Conservation (phyloP, 2,797 vertebrate species). For the Lepidocolaptes lacrymiger region DNA sequence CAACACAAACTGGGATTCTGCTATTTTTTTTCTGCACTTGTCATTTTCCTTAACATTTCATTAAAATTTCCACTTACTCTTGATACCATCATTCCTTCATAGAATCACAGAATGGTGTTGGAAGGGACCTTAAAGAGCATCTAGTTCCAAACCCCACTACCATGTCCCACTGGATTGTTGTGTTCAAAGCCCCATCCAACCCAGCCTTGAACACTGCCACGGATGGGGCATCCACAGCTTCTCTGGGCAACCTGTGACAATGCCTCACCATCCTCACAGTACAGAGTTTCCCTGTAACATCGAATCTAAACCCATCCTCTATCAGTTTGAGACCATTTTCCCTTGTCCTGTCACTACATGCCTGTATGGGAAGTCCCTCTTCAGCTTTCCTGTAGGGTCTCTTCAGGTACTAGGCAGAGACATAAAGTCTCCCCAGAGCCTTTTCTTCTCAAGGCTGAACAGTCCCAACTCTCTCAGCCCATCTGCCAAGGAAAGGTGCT, state of each 20-base stretch:
- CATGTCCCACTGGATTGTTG: not conserved
- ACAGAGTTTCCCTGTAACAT: not conserved
- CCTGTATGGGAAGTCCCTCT: not conserved
- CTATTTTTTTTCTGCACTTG: not conserved
- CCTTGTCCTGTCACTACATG: not conserved
- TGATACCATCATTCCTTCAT: not conserved
- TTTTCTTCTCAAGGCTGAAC: not conserved
- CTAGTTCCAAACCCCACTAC: not conserved
- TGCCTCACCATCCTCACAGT: not conserved
- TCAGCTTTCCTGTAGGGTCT: not conserved
- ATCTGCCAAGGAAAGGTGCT: not conserved
- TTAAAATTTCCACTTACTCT: constrained; percentile 18
- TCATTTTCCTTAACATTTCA: constrained; percentile 8
- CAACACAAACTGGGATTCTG: constrained; percentile 10
- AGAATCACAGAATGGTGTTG: not conserved
- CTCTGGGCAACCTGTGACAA: not conserved
- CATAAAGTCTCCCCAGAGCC: fast-evolving
- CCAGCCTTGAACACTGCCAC: not conserved
- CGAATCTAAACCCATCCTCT: not conserved
- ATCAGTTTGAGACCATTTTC: not conserved
- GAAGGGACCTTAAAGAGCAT: not conserved
- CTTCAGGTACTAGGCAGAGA: not conserved
- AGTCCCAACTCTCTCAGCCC: not conserved
- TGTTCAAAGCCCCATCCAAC: not conserved
- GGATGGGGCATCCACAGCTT: not conserved